Conservation (phyloP, 2,888 invertebrate species). For the Arctia plantaginis region DNA sequence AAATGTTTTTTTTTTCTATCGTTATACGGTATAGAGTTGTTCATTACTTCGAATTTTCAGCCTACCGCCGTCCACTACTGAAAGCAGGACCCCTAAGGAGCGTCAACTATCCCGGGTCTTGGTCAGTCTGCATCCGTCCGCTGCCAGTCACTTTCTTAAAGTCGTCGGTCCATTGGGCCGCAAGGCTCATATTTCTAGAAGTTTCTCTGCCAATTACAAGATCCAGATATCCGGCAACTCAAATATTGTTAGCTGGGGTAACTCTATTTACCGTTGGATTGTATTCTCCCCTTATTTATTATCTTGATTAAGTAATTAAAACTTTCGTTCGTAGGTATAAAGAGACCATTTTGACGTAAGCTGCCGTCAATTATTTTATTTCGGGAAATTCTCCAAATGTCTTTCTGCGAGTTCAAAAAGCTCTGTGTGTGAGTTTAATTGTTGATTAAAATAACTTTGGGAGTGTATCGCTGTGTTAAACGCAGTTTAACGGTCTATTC, state of each 20-base stretch:
- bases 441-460: conserved; percentile 52
- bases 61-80: too few species aligned
- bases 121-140: too few species aligned
- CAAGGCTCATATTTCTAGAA: too few species aligned
- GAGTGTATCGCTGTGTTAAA: conserved; percentile 38
- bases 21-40: too few species aligned
- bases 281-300: conserved; percentile 36
- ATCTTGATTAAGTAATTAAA: conserved; percentile 45
- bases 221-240: conserved; percentile 1
- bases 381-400: conserved; percentile 44
- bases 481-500: conserved; percentile 32
- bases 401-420: conserved; percentile 31
- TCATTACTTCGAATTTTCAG: too few species aligned
- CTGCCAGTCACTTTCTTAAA: too few species aligned
- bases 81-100: too few species aligned
- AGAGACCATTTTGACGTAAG: conserved; percentile 27
- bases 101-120: too few species aligned
- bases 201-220: not conserved
- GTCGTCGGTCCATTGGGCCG: too few species aligned
- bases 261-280: conserved; percentile 16
- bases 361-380: conserved; percentile 49
- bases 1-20: too few species aligned
- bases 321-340: conserved; percentile 14
- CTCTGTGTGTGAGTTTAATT: conserved; percentile 47
- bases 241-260: not conserved